Conservation (phyloP, 2,888 invertebrate genomes). For the Eilema sororculum region DNA sequence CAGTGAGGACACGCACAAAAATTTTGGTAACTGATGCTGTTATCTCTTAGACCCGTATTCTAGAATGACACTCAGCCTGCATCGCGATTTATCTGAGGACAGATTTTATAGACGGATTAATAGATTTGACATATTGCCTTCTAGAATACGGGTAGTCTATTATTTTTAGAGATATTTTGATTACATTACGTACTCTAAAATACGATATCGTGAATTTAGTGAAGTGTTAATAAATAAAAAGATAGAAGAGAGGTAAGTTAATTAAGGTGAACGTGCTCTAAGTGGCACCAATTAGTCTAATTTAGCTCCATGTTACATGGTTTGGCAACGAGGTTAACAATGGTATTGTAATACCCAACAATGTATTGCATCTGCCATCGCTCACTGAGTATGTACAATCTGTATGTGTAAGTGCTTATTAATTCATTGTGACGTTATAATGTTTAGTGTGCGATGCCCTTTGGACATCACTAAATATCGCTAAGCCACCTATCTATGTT, state of each 20-base stretch:
- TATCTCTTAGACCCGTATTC: too few species aligned
- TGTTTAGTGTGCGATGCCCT: background rate
- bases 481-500: background rate
- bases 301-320: background rate
- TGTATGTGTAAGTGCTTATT: background rate
- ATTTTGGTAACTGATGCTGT: slow-evolving; percentile 68
- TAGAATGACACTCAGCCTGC: too few species aligned
- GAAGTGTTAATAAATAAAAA: background rate
- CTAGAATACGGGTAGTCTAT: too few species aligned
- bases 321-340: background rate
- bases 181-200: background rate
- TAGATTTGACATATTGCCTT: too few species aligned
- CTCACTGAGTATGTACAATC: background rate
- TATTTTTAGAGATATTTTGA: background rate
- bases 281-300: background rate
- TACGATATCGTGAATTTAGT: background rate
- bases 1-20: slow-evolving; percentile 83
- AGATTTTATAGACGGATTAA: too few species aligned
- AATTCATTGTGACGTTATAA: background rate
- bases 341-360: background rate
- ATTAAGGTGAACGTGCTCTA: background rate
- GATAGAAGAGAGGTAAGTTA: background rate
- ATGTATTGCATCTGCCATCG: background rate
- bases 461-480: background rate
- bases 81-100: too few species aligned